phyloP scores from a whole-genome alignment of 2,797 vertebrate species.

The Diplodus puntazzo region DNA sequence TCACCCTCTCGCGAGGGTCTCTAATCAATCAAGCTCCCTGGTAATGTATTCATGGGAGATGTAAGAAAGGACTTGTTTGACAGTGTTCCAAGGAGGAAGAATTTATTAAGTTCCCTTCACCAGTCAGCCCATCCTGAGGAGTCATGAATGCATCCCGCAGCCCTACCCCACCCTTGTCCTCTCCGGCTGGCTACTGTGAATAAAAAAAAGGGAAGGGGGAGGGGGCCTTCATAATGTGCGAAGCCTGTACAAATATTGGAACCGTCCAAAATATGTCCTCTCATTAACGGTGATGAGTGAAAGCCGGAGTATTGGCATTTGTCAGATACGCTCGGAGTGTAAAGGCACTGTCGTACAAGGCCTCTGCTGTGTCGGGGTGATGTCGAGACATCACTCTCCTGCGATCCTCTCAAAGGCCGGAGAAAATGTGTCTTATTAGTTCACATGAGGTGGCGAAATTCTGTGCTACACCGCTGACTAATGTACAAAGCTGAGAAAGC shows the following conservation, averaged over 20 bases:
- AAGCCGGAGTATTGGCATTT: conserved; percentile 78
- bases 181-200: conserved; percentile 51
- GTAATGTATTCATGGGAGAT: conserved; percentile 87
- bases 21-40: conserved; percentile 86
- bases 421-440: conserved; percentile 81
- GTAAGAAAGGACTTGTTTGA: conserved; percentile 87
- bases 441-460: conserved; percentile 87
- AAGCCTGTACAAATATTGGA: conserved; percentile 83
- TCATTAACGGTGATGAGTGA: conserved; percentile 85
- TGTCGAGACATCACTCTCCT: conserved; percentile 81
- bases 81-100: conserved; percentile 88
- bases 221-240: conserved; percentile 69
- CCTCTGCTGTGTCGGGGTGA: conserved; percentile 80
- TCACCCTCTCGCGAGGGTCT: conserved; percentile 82
- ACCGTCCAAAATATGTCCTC: conserved; percentile 84
- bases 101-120: conserved; percentile 86
- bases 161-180: conserved; percentile 64
- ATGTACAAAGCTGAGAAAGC: conserved; percentile 84
- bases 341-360: conserved; percentile 83
- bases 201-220: conserved; percentile 35
- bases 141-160: conserved; percentile 56
- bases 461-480: conserved; percentile 82
- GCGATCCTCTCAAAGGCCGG: conserved; percentile 76
- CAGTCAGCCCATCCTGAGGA: conserved; percentile 77
- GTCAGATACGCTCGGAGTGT: conserved; percentile 78